Conservation (phyloP, 2,113 vertebrate species). For the Marcusenius ussheri region DNA sequence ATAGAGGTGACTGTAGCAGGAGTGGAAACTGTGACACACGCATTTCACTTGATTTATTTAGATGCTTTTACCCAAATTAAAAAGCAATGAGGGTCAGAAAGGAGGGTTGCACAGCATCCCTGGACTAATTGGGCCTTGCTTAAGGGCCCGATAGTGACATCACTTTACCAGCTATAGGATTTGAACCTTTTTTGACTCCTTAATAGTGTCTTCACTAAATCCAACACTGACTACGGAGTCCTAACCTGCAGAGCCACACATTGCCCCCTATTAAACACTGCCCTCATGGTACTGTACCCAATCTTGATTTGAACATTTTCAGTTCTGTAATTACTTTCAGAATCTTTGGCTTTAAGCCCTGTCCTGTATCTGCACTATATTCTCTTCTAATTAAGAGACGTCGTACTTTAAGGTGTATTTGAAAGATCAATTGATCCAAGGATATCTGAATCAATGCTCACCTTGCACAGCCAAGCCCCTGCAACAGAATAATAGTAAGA, state of each 20-base stretch:
- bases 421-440: not conserved
- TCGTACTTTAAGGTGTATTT: not conserved
- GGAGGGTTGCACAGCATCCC: not conserved
- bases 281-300: not conserved
- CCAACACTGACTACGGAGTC: not conserved
- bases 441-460: not conserved
- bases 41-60: not conserved
- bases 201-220: not conserved
- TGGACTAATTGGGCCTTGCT: not conserved
- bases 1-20: not conserved
- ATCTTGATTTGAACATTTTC: no score
- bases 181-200: not conserved
- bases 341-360: not conserved
- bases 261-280: not conserved
- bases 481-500: not conserved
- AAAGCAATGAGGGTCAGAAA: not conserved
- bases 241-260: not conserved
- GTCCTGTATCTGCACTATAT: not conserved
- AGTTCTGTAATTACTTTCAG: not conserved
- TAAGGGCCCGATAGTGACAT: not conserved
- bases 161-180: not conserved
- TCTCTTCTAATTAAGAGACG: not conserved
- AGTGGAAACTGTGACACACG: not conserved
- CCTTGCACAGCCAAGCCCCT: not conserved
- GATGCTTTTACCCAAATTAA: not conserved